A percentile compares a stretch with the other conserved stretches of the same genome.
Conservation (phyloP, 1,140 invertebrate species). For the Polypedilum pembai region DNA sequence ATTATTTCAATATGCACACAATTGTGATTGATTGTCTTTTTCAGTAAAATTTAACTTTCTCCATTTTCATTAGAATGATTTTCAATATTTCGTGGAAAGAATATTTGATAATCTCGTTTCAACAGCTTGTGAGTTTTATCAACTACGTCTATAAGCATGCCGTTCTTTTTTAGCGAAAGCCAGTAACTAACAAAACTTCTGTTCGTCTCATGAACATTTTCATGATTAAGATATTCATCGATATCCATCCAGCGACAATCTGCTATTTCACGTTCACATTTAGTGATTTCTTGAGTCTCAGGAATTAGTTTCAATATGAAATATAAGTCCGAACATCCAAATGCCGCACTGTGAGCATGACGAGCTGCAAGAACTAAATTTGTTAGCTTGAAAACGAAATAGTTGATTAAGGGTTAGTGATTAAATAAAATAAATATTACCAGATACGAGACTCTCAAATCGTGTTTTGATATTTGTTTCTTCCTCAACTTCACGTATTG, state of each 20-base stretch:
- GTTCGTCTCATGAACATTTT: slow-evolving; percentile 66
- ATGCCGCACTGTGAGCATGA: slow-evolving; percentile 61
- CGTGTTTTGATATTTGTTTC: slow-evolving; percentile 75
- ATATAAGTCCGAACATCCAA: slow-evolving; percentile 79
- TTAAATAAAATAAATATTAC: not conserved
- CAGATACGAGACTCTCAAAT: slow-evolving; percentile 62
- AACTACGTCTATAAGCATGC: slow-evolving; percentile 49
- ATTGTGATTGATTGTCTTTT: too few species aligned
- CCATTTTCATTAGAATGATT: too few species aligned
- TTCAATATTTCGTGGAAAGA: not conserved
- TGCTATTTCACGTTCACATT: slow-evolving; percentile 65
- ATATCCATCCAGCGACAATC: slow-evolving; percentile 77
- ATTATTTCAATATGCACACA: too few species aligned
- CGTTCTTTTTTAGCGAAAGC: slow-evolving; percentile 53
- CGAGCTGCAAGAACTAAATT: slow-evolving; percentile 47
- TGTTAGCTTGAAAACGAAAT: not conserved
- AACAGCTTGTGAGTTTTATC: slow-evolving; percentile 37
- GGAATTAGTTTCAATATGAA: slow-evolving; percentile 67
- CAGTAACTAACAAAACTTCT: slow-evolving; percentile 57
- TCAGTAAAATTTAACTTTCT: too few species aligned
- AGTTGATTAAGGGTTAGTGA: too few species aligned
- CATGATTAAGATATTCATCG: slow-evolving; percentile 62
- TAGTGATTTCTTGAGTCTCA: slow-evolving; percentile 51
- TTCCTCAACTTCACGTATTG: slow-evolving; percentile 76
- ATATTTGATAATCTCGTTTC: slow-evolving; percentile 38